A percentile compares a stretch with the other conserved stretches of the same genome.
Evolutionary conservation across 2,888 invertebrate species (phyloP).

Genomic region (Tinea semifulvella): DNA sequence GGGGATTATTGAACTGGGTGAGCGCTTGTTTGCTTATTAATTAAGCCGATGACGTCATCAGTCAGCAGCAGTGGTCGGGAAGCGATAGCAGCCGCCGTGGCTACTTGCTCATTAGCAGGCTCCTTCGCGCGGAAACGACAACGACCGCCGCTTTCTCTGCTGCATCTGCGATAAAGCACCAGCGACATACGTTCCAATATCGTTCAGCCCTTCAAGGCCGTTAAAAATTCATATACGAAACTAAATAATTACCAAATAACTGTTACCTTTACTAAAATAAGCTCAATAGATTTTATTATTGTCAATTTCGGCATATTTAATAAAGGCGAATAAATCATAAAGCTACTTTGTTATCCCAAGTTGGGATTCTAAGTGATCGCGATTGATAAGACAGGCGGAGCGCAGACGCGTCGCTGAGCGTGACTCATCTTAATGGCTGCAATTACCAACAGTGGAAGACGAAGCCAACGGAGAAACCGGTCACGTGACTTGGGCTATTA

Average conservation of each 20-base stretch:
- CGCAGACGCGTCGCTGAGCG: constrained; percentile 52
- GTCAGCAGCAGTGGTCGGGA: constrained; percentile 29
- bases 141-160: constrained; percentile 60
- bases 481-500: constrained; percentile 29
- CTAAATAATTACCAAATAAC: too few species aligned
- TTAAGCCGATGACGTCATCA: constrained; percentile 57
- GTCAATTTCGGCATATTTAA: neutral
- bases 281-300: too few species aligned
- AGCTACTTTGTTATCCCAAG: neutral
- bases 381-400: constrained; percentile 48
- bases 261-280: too few species aligned
- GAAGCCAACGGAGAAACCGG: constrained; percentile 33
- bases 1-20: constrained; percentile 34
- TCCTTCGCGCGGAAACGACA: constrained; percentile 64
- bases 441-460: constrained; percentile 45
- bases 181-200: neutral
- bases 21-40: constrained; percentile 48
- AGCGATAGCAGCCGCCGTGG: constrained; percentile 25
- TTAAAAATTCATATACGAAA: neutral
- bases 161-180: constrained; percentile 14
- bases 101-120: constrained; percentile 44
- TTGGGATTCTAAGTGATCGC: constrained; percentile 28
- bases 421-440: constrained; percentile 63
- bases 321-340: constrained; percentile 1
- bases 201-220: constrained; percentile 18